Evolutionary conservation across 1,140 invertebrate genomes (phyloP), one percentile per base, ranked within the genome.

Genomic region (Solenopsis invicta): DNA sequence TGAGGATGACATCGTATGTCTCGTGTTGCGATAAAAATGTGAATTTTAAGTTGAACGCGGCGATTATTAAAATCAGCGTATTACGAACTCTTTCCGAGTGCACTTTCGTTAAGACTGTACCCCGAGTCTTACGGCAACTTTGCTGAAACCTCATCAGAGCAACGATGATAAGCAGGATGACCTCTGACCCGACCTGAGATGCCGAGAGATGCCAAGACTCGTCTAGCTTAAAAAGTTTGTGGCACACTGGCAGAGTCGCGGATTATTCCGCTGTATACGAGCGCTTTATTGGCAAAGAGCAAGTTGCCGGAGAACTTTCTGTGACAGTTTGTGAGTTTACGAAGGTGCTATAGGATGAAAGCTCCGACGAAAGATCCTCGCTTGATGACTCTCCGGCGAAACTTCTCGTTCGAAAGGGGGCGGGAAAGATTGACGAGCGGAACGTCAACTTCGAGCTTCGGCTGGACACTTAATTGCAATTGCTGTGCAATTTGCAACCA

Each of bases 251-350:
- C 41, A 24, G 52, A 54, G 62, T 18, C 12, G 13, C 10, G 37
- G 78, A 71, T 81, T 81, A 71, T 62, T 81, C 48, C n/a, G 18
- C 9, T 56, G 37, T 81, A 56, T 41, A 81, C 21, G 64, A 81
- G 21, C 48, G 34, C 62, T 80, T 81, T 81, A 54, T 81, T 81
- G 34, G 48, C 34, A 37, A 34, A 18, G 29, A 50, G 52, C 29
- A 21, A 37, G 50, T 50, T 66, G 9, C 24, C 61, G 18, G 0
- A 52, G 34, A 72, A 56, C 66, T 72, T 81, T 72, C 66, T 56
- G 18, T 72, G 71, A 71, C 56, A 81, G 50, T 78, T 78, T 3
- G 75, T 37, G 24, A 78, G 74, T 69, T 80, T 52, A 24, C 61
- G 29, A 37, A 45, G 16, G 10, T 8, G 56, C 4, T 24, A 41